A percentile compares a stretch with the other conserved stretches of the same genome.
These are phyloP conservation scores for Noctuana brunneofusca DNA, from an alignment of 2,888 invertebrate species.

Conservation along the genomic window DNA sequence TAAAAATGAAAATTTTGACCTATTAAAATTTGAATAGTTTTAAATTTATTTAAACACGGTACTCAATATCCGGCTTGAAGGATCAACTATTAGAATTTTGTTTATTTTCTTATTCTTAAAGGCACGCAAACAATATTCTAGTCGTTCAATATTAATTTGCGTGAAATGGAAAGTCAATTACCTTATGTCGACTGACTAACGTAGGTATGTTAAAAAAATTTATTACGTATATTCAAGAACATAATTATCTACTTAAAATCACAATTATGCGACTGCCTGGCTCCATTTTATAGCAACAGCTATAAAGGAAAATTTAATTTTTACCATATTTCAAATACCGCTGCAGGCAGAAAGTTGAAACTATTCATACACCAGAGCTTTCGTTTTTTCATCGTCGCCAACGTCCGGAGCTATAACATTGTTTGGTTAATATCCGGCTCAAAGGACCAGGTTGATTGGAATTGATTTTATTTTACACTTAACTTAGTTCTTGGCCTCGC, in stretches of 20 bases:
- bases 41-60: not conserved
- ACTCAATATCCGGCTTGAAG: not conserved
- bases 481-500: not conserved
- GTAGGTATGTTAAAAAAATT: too few species aligned
- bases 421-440: slow-evolving; percentile 33
- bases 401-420: slow-evolving; percentile 28
- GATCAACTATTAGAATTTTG: not conserved
- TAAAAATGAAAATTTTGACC: not conserved
- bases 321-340: not conserved
- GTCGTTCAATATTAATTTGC: too few species aligned
- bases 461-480: slow-evolving; percentile 8
- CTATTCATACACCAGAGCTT: too few species aligned
- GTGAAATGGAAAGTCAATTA: too few species aligned
- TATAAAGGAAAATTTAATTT: slow-evolving; percentile 3
- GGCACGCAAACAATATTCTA: not conserved
- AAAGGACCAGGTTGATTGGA: slow-evolving; percentile 29
- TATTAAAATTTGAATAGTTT: not conserved
- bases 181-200: too few species aligned
- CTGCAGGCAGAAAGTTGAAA: slow-evolving; percentile 17
- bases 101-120: not conserved
- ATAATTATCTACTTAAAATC: too few species aligned
- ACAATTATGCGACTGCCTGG: too few species aligned
- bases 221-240: too few species aligned
- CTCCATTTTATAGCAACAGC: not conserved
- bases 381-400: slow-evolving; percentile 20